These are phyloP conservation scores for Nomada ferruginata DNA, from an alignment of 2,888 invertebrate genomes.

Conservation along the genomic window DNA sequence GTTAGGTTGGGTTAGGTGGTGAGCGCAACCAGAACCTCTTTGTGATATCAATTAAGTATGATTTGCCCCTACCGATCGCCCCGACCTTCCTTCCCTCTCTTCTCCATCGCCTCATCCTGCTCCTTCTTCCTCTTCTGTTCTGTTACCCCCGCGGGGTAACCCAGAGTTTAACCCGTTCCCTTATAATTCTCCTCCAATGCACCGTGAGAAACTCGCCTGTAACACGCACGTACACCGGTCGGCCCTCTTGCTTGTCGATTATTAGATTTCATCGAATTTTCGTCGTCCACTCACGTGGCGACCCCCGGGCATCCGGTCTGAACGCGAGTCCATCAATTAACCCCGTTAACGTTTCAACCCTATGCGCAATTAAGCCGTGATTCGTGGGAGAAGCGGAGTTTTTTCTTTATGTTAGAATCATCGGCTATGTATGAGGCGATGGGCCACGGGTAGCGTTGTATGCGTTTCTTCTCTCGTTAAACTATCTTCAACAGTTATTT, in stretches of 20 bases:
- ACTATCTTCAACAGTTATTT: neutral
- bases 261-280: constrained; percentile 78
- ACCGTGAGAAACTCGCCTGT: constrained; percentile 83
- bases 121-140: constrained; percentile 28
- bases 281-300: constrained; percentile 54
- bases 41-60: constrained; percentile 82
- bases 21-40: constrained; percentile 76
- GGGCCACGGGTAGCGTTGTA: no score
- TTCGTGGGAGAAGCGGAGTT: constrained; percentile 65
- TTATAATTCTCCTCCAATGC: constrained; percentile 82
- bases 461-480: neutral
- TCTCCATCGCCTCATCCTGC: constrained; percentile 41
- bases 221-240: constrained; percentile 76
- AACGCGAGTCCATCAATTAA: constrained; percentile 66
- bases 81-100: constrained; percentile 24
- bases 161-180: constrained; percentile 80
- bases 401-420: neutral
- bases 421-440: no score
- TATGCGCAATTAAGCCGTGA: constrained; percentile 57
- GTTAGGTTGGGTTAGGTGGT: constrained; percentile 77
- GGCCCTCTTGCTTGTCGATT: constrained; percentile 59
- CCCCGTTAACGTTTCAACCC: constrained; percentile 60
- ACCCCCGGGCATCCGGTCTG: constrained; percentile 49
- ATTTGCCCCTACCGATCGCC: constrained; percentile 73
- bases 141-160: constrained; percentile 69